Evolutionary conservation across 1,140 invertebrate genomes (phyloP), one percentile per base, ranked within the genome.

Genomic region (Heliconius hewitsoni): DNA sequence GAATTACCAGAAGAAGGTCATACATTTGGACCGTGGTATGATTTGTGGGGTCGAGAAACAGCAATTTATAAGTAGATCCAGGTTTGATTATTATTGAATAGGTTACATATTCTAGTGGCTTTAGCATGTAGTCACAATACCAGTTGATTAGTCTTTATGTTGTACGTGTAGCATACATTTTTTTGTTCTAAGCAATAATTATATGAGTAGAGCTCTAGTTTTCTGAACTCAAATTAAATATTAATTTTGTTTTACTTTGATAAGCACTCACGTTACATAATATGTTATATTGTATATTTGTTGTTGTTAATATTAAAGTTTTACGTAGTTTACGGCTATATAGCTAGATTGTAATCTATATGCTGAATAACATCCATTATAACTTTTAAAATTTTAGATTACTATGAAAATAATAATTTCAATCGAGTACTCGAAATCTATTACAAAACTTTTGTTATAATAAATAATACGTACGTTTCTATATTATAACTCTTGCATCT

Each of bases 11-110:
- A 96, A 83, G 95, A 96, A 52, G 95, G 95, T 42, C 94, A 95
- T 86, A 97, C 97, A 79, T 98, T 97, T 89, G 97, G 97, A 1
- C 97, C 97, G 0, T 98, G 98, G 98, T 98, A 98, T 86, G 97
- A 98, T 91, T 95, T 98, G 57, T 98, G 97, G 97, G 97, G 96
- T 81, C 88, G 93, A 80, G 95, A 95, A 89, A 90, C 91, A 60
- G 87, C 89, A 73, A 92, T 94, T 84, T 93, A 94, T 88, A 94
- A 94, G 83, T 94, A 93, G 83, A 86, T 81, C 76, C 60, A 89
- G 85, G 84, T 89, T 82, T 85, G 81, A 84, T 84, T 84, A 71
- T 60, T 80, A 76, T 39, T 19, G 30, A 42, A 23, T 76, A 74
- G 72, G 60, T 34, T 81, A 57, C 50, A 37, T 77, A 75, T 78